These are phyloP conservation scores for Zhuqinia jingwanae DNA, from an alignment of 2,888 invertebrate species.

Conservation along the genomic window DNA sequence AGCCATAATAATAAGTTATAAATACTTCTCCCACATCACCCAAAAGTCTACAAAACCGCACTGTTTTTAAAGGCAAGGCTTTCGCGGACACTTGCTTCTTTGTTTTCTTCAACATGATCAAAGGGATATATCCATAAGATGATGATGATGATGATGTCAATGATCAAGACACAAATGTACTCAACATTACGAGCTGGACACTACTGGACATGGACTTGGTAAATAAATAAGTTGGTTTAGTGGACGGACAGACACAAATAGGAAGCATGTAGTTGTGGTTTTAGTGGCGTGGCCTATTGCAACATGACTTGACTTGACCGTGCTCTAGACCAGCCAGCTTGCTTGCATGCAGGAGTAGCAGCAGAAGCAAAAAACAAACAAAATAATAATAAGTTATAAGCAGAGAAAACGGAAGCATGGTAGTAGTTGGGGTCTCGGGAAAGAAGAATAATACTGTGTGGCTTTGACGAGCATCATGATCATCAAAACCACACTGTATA, in stretches of 20 bases:
- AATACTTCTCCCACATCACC: background rate
- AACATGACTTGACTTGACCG: no score
- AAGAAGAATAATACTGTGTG: background rate
- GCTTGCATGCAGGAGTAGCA: no score
- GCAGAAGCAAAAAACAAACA: slow-evolving; percentile 42
- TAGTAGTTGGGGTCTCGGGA: no score
- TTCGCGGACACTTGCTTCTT: slow-evolving; percentile 61
- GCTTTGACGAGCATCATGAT: background rate
- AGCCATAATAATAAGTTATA: slow-evolving; percentile 2
- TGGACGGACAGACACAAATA: background rate
- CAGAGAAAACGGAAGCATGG: no score
- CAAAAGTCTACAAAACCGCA: slow-evolving; percentile 27
- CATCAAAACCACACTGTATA: background rate
- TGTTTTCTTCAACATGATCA: slow-evolving; percentile 46
- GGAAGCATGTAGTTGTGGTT: background rate
- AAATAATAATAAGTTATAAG: background rate
- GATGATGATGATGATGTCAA: slow-evolving; percentile 15
- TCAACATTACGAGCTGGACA: background rate
- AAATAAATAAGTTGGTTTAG: slow-evolving; percentile 23
- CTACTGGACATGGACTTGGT: background rate
- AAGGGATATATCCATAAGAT: slow-evolving; percentile 43
- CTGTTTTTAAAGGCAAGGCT: slow-evolving; percentile 33
- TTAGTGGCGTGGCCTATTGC: background rate
- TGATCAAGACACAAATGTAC: slow-evolving; percentile 1
- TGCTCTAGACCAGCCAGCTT: background rate